Evolutionary conservation across 2,888 invertebrate species (phyloP).

Genomic region (Standfussiana lucernea): DNA sequence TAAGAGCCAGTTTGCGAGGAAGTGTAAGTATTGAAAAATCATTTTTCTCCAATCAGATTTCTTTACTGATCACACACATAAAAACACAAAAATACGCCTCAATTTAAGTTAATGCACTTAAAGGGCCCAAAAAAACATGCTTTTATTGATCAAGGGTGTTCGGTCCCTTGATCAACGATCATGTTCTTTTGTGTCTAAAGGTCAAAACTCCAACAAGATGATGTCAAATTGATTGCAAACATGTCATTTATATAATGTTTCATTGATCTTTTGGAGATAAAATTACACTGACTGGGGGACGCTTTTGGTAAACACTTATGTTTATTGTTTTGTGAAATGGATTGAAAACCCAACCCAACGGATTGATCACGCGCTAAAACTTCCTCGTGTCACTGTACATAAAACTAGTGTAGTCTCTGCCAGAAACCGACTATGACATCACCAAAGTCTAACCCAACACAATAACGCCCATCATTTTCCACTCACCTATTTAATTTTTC

Average conservation of each 20-base stretch:
- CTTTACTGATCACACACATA: neutral
- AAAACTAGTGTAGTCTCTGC: neutral
- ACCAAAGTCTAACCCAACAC: neutral
- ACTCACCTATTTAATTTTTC: conserved; percentile 45
- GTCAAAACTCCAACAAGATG: neutral
- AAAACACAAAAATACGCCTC: neutral
- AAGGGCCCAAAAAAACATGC: neutral
- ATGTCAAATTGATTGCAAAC: neutral
- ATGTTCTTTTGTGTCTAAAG: neutral
- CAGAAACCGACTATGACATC: neutral
- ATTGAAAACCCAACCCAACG: neutral
- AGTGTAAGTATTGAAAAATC: neutral
- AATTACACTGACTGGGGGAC: neutral
- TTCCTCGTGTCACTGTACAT: neutral
- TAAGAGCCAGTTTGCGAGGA: neutral
- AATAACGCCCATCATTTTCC: conserved; percentile 8
- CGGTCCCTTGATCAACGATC: neutral
- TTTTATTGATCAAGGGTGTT: neutral
- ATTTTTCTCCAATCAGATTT: neutral
- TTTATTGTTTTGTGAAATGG: neutral
- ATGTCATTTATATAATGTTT: neutral
- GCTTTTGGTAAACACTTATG: neutral
- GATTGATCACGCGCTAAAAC: neutral
- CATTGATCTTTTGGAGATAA: neutral
- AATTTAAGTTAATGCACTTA: neutral